Conservation (phyloP, 2,113 vertebrate species). For the Pterocles gutturalis region DNA sequence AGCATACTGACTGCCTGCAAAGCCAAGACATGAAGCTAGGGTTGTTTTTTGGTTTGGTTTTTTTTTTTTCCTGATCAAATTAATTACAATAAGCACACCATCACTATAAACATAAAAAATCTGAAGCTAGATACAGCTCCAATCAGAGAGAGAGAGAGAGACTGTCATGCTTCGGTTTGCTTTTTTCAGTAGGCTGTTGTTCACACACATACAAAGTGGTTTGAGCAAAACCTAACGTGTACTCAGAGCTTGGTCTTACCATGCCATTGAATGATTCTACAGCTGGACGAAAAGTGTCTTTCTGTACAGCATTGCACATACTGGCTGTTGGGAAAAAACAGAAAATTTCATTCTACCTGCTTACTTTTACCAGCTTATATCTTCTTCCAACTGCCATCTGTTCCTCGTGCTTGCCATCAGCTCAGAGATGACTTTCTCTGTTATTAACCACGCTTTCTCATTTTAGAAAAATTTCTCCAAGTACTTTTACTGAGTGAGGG, state of each 20-base stretch:
- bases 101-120: background rate
- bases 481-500: background rate
- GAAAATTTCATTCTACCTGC: background rate
- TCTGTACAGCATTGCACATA: background rate
- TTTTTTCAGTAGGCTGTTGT: background rate
- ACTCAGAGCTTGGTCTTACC: background rate
- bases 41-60: background rate
- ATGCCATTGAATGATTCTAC: background rate
- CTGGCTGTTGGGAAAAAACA: background rate
- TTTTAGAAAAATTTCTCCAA: background rate
- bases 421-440: background rate
- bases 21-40: background rate
- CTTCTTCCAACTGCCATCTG: background rate
- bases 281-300: fast-evolving
- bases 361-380: background rate
- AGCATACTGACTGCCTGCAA: background rate
- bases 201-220: background rate
- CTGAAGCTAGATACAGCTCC: background rate
- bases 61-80: background rate
- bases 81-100: background rate
- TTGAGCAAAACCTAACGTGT: fast-evolving
- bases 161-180: fast-evolving
- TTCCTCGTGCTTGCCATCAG: background rate
- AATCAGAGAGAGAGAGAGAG: background rate
- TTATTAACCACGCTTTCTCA: background rate